phyloP scores from a whole-genome alignment of 2,113 vertebrate species.

The Pristiophorus japonicus region DNA sequence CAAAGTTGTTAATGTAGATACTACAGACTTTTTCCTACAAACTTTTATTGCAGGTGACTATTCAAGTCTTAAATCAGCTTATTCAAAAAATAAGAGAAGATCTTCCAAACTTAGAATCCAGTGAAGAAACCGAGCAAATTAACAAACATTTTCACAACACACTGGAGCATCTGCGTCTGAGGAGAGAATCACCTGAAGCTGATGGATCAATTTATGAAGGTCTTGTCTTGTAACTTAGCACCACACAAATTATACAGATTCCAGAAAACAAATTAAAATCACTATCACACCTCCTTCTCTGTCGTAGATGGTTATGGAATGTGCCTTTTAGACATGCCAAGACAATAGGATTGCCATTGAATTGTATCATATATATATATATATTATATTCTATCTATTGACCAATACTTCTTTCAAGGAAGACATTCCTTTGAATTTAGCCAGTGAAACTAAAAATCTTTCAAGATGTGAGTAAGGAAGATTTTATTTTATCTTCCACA shows the following conservation, averaged over 20 bases:
- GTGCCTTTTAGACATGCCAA: conserved; percentile 68
- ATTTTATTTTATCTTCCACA: conserved; percentile 13
- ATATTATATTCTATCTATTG: conserved; percentile 16
- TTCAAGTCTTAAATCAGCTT: conserved; percentile 96
- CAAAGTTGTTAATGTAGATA: not conserved
- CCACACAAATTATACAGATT: conserved; percentile 41
- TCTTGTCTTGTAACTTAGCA: conserved; percentile 57
- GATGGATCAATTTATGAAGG: conserved; percentile 93
- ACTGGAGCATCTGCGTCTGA: conserved; percentile 89
- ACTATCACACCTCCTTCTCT: conserved; percentile 30
- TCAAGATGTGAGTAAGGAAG: not conserved
- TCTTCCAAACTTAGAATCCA: conserved; percentile 89
- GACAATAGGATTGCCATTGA: conserved; percentile 48
- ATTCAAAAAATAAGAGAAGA: conserved; percentile 98
- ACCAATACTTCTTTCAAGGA: conserved; percentile 33
- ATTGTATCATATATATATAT: conserved; percentile 34
- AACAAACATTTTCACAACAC: conserved; percentile 99
- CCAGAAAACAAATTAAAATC: conserved; percentile 41
- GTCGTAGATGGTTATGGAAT: conserved; percentile 52
- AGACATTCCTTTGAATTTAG: conserved; percentile 38
- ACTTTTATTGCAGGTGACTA: conserved; percentile 73
- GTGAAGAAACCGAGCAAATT: conserved; percentile 97
- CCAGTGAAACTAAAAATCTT: conserved; percentile 21
- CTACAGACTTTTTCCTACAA: not conserved
- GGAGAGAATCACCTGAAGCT: conserved; percentile 85